Base-by-base conservation (phyloP, 2,888 invertebrate species). In the Hemaris fuciformis region DNA sequence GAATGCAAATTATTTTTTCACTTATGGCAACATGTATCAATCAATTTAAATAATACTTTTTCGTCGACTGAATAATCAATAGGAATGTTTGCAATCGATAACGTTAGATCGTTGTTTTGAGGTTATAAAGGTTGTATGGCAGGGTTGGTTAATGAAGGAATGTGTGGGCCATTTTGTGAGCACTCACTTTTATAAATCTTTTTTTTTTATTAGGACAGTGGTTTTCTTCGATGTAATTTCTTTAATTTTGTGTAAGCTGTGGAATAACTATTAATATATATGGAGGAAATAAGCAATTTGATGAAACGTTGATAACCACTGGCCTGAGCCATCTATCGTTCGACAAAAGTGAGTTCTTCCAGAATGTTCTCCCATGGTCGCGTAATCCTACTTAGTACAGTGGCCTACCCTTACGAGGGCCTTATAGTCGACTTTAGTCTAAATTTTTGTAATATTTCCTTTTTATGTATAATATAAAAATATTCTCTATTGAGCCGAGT, bases 371-470 rank as follows among this genome's bases (percentile, higher is more conserved):
- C n/a, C 1, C 0, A 18, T 27, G 27, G 27, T 15, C 15, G 7
- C 27, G 48, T 53, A 18, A 48, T 27, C 53, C 18, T 53, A 53
- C 25, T 48, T 48, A 48, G 48, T 48, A 15, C 53, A 31, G 53
- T 48, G 70, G 70, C 68, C 70, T 70, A 67, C 57, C 46, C 59
- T 57, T 65, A 46, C 31, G 38, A 61, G 57, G 65, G 61, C 66
- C 60, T 61, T 62, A 41, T 68, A 69, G 67, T 66, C 71, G 64
- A 71, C 64, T 68, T 68, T 68, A 66, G 66, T 66, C 64, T 62
- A 65, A 61, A 63, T 64, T 63, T 63, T 62, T 61, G 43, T 60
- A 45, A 48, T 23, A 20, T 27, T 38, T 23, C 43, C 18, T 18
- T 60, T 27, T 31, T n/a, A 60, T 56, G 23, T 60, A 48, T 53